Evolutionary conservation across 2,888 invertebrate genomes (phyloP).

Genomic region (Sphaeridia pumilis): DNA sequence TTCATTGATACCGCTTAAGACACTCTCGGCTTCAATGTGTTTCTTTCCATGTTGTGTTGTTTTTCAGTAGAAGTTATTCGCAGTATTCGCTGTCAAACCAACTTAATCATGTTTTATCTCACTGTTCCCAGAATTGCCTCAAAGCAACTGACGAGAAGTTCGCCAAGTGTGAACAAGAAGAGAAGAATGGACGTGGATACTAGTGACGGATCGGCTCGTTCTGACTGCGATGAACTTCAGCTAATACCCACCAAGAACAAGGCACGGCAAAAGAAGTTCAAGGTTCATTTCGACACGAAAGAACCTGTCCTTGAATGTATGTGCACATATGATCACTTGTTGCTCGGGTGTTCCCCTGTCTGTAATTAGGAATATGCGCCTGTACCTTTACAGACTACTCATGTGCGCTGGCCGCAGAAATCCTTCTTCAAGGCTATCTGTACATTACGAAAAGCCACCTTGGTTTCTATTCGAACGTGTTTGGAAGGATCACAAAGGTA

Average conservation of each 20-base stretch:
- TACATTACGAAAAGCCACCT: slow-evolving; percentile 91
- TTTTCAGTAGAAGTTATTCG: no score
- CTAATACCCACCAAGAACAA: slow-evolving; percentile 49
- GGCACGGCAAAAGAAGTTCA: slow-evolving; percentile 76
- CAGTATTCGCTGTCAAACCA: no score
- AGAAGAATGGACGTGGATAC: neutral
- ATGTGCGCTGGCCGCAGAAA: slow-evolving; percentile 83
- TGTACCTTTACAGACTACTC: slow-evolving; percentile 69
- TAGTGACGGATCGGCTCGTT: neutral
- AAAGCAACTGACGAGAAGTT: neutral
- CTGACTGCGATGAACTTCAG: neutral
- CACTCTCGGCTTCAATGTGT: no score
- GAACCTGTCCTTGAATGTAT: slow-evolving; percentile 77
- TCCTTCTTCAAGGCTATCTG: slow-evolving; percentile 80
- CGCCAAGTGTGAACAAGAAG: neutral
- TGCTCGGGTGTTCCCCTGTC: no score
- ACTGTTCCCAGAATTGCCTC: neutral
- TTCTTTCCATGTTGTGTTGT: no score
- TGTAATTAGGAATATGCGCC: neutral
- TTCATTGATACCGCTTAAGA: no score
- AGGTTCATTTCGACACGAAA: slow-evolving; percentile 71
- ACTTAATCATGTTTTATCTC: no score
- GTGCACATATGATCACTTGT: no score
- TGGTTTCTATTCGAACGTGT: slow-evolving; percentile 92
- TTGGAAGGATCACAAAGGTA: slow-evolving; percentile 87